Evolutionary conservation across 37 sponge, comb jelly and placozoan genomes (phyloP), one percentile per base, ranked within the genome.

Genomic region (Dysidea cf. avara): DNA sequence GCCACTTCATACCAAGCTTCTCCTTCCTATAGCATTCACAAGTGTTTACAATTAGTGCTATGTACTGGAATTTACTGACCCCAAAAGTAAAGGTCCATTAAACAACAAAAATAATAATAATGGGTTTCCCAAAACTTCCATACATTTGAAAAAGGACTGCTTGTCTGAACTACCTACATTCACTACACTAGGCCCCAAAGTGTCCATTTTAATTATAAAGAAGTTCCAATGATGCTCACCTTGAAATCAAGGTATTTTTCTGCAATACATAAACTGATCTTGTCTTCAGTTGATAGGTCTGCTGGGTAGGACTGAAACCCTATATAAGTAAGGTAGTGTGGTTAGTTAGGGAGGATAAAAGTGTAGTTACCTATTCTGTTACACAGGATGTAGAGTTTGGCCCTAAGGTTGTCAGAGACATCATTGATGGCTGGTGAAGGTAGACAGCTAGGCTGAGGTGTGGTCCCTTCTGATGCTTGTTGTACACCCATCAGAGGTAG

Each of bases 1-100:
- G 81, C 83, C 22, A 97, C 76, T 71, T 97, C 98, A 59, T 87
- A 66, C 94, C 94, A 93, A 53, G 90, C 91, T 80, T 97, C 97
- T 24, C 95, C 97, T 14, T 84, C 43, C 95, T 92, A 47, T 30
- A 31, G 18, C 7, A 43, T 43, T 12, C 46, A 43, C 9, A 43
- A n/a, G n/a, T n/a, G n/a, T n/a, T n/a, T n/a, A n/a, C n/a, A n/a
- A n/a, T n/a, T n/a, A n/a, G n/a, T n/a, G n/a, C n/a, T n/a, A n/a
- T n/a, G n/a, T n/a, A n/a, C n/a, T n/a, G n/a, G n/a, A n/a, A n/a
- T n/a, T n/a, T n/a, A n/a, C n/a, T n/a, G n/a, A n/a, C n/a, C n/a
- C n/a, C n/a, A n/a, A n/a, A n/a, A n/a, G n/a, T n/a, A n/a, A n/a
- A n/a, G n/a, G n/a, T n/a, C n/a, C n/a, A n/a, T n/a, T n/a, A n/a